phyloP scores from a whole-genome alignment of 2,888 invertebrate genomes.

The Cephonodes hylas region DNA sequence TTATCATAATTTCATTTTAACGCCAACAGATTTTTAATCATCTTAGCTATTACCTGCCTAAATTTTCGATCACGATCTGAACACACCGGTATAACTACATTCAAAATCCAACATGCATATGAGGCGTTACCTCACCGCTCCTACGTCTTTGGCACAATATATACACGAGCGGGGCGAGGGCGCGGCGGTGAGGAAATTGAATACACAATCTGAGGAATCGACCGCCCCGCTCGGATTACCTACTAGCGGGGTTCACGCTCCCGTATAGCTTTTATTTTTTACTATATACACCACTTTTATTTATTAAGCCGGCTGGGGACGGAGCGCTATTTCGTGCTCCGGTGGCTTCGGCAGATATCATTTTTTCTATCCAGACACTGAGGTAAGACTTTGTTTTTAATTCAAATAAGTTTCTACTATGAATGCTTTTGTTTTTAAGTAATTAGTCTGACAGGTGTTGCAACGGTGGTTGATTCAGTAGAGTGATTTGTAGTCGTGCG shows the following conservation, averaged over 20 bases:
- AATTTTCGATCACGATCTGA: too few species aligned
- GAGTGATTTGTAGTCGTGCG: too few species aligned
- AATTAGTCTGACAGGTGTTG: too few species aligned
- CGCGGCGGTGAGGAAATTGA: slow-evolving; percentile 52
- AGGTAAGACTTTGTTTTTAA: background rate
- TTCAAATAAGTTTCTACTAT: background rate
- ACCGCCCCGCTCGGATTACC: slow-evolving; percentile 23
- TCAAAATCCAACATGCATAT: background rate
- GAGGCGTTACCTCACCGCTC: background rate
- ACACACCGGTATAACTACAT: too few species aligned
- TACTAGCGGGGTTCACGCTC: background rate
- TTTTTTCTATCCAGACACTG: background rate
- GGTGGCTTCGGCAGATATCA: background rate
- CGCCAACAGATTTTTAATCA: too few species aligned
- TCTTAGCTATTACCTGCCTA: too few species aligned
- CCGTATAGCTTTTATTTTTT: background rate
- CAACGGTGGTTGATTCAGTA: too few species aligned
- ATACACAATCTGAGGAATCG: slow-evolving; percentile 54
- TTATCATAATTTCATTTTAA: too few species aligned
- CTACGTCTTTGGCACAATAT: slow-evolving; percentile 26
- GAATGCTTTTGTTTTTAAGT: too few species aligned
- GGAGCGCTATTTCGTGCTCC: background rate
- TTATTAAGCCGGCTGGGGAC: slow-evolving; percentile 2
- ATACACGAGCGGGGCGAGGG: slow-evolving; percentile 43
- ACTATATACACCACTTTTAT: slow-evolving; percentile 1